Base-by-base conservation (phyloP, 2,888 invertebrate genomes). In the Tromatobia lineatoria region DNA sequence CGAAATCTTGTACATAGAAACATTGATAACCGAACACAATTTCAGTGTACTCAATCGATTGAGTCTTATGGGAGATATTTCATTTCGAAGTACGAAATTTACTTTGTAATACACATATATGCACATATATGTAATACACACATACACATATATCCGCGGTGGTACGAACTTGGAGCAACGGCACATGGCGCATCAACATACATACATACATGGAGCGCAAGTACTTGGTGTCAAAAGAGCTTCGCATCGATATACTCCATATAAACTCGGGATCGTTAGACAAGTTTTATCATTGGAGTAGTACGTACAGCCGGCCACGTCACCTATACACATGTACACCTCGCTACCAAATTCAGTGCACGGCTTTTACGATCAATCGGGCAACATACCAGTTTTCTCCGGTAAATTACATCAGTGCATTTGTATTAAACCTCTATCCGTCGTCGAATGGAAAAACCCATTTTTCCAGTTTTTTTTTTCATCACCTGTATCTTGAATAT, bases 211-310 rank as follows among this genome's bases (percentile, higher is more conserved):
- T 38, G 34, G 66, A 76, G 54, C n/a, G 67, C 47, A n/a, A 42
- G 18, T 38, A 47, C 45, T 47, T 50, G 47, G 61, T 29, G 47
- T 61, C 61, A 47, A 74, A 74, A 47, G 74, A 74, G 61, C 47
- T 20, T 74, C 59, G 45, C 59, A 73, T 76, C 67, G 57, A 69
- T 59, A 47, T 64, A 75, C 25, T 29, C 18, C 34, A 18, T 50
- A 29, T 34, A 61, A 61, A 74, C 74, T 74, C 10, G 74, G 34
- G 76, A 76, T 81, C 70, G 64, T 81, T 81, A 64, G 76, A 71
- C 54, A 81, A 81, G 47, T 81, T 81, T 57, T 76, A 59, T 81
- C 76, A 81, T 81, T 81, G 81, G 76, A 76, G 66, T 57, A 42
- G 67, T 42, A 71, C 42, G 38, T 23, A n/a, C 52, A 18, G 47